phyloP scores from a whole-genome alignment of 1,140 invertebrate genomes.

The Leptopilina boulardi region DNA sequence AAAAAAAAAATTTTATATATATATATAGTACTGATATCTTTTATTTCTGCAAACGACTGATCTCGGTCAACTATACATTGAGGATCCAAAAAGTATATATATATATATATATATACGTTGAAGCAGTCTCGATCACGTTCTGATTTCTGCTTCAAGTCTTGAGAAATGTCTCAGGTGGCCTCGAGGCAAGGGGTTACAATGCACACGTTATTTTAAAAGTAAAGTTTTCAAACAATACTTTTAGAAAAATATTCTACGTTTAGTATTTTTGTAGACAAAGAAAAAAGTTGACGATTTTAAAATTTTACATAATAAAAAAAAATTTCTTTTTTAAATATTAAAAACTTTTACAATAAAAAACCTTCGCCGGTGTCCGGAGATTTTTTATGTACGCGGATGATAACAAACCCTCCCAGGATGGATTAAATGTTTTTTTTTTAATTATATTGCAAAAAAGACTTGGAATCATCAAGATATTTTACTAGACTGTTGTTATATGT shows the following conservation, averaged over 20 bases:
- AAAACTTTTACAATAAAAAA: neutral
- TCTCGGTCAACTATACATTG: slow-evolving; percentile 27
- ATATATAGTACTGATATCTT: neutral
- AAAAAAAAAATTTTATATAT: neutral
- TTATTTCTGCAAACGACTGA: slow-evolving; percentile 12
- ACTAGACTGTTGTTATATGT: too few relatives aligned
- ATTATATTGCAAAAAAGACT: too few relatives aligned
- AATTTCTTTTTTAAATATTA: neutral
- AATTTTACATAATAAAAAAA: too few relatives aligned
- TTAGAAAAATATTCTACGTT: neutral
- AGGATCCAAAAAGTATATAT: slow-evolving; percentile 1
- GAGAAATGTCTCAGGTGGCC: slow-evolving; percentile 1
- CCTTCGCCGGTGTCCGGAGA: too few relatives aligned
- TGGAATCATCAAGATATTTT: too few relatives aligned
- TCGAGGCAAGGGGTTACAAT: slow-evolving; percentile 14
- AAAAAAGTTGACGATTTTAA: too few relatives aligned
- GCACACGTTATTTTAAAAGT: slow-evolving; percentile 12
- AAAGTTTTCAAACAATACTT: neutral
- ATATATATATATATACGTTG: too few relatives aligned
- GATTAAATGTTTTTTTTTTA: too few relatives aligned
- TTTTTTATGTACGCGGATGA: too few relatives aligned
- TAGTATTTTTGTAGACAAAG: neutral
- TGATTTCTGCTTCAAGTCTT: slow-evolving; percentile 13
- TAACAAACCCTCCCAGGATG: too few relatives aligned
- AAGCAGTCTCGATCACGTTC: slow-evolving; percentile 1